A percentile compares a stretch with the other conserved stretches of the same genome.
Conservation (phyloP, 2,797 vertebrate species). For the Macropodus opercularis region DNA sequence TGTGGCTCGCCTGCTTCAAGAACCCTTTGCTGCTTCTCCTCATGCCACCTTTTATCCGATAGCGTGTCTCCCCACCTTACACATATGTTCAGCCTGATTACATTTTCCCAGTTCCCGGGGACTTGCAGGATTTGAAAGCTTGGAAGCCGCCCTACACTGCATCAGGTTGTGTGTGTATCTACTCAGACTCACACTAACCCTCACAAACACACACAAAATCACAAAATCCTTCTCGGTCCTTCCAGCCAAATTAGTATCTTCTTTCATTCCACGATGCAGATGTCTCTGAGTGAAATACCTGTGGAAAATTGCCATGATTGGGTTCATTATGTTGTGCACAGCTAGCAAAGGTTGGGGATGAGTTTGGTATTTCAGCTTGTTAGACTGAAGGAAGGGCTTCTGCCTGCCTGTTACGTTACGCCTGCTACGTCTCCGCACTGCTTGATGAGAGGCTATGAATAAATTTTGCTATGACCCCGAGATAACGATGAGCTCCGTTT, state of each 20-base stretch:
- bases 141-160: conserved; percentile 36
- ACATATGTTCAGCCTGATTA: conserved; percentile 55
- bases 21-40: conserved; percentile 26
- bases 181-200: conserved; percentile 32
- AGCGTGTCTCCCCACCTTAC: conserved; percentile 27
- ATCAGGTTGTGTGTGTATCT: conserved; percentile 32
- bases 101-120: conserved; percentile 16
- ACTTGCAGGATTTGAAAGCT: too few species aligned
- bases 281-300: conserved; percentile 59
- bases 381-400: conserved; percentile 39
- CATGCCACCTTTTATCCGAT: conserved; percentile 26
- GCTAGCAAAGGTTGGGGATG: conserved; percentile 58
- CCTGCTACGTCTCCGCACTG: conserved; percentile 33
- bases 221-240: conserved; percentile 46
- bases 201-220: conserved; percentile 24
- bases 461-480: conserved; percentile 37
- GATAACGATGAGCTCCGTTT: conserved; percentile 43
- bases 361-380: conserved; percentile 64
- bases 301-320: conserved; percentile 66
- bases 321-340: conserved; percentile 64
- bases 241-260: conserved; percentile 61
- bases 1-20: conserved; percentile 2
- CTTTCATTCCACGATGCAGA: conserved; percentile 59
- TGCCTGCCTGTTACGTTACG: conserved; percentile 44
- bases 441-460: conserved; percentile 49